Base-by-base conservation (phyloP, 2,888 invertebrate genomes). In the Drosophila trichaetosa region DNA sequence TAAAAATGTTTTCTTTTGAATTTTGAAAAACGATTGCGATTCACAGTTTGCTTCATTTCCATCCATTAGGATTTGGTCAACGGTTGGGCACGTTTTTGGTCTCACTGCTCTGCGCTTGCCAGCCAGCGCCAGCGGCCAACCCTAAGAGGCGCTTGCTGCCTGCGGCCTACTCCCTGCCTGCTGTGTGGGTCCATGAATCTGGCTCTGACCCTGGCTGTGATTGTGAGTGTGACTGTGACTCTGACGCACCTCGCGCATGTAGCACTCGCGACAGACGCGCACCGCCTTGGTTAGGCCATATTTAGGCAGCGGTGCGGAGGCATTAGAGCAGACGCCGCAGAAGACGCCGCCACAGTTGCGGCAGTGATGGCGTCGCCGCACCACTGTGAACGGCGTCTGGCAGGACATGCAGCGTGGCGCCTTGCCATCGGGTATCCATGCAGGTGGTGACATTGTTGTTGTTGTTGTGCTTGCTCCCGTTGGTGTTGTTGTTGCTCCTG, bases 351-450 rank as follows among this genome's bases (percentile, higher is more conserved):
- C 99, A 94, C 99, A 99, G 93, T 99, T 99, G 84, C 99, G 94
- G 92, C 99, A 99, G 93, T 99, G 99, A 93, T 99, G 99, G 13
- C 99, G 94, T 24, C 99, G 95, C 48, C 99, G 95, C 86, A 99
- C 97, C 78, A 99, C 97, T 5, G 98, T 99, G 94, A 99, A 99
- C 84, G 96, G 96, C 24, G 97, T 96, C 70, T 96, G 95, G 93
- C 99, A 99, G 42, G 97, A 96, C 96, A 98, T 98, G 93, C 99
- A 99, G 66, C 96, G 95, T 0, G 97, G 97, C 46, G 97, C 97
- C 77, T 97, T 96, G 68, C 97, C 96, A 93, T 99, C 99, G 0
- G 99, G 99, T 72, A 99, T 96, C 99, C 99, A 99, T 62, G 96
- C 95, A 0, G 98, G 98, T 0, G 97, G 96, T 21, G 92, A 91